Percentiles rank a stretch among this genome's conserved stretches.
Evolutionary conservation across 2,113 vertebrate genomes (phyloP).

Genomic region (Scomber japonicus): DNA sequence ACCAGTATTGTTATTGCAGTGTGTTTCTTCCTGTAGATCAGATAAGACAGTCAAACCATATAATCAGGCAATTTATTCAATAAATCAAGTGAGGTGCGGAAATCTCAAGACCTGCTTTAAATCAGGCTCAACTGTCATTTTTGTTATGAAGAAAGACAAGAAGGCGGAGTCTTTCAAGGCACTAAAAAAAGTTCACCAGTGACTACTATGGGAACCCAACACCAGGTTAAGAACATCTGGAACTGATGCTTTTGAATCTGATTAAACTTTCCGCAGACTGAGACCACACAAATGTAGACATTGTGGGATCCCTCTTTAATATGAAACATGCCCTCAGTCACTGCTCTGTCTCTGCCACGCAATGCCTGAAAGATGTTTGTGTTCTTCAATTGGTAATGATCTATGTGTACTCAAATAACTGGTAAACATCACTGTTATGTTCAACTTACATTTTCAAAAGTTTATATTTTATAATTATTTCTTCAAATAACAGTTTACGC

Average conservation of each 20-base stretch:
- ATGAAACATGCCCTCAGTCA: not conserved
- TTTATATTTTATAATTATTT: too few relatives aligned
- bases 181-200: not conserved
- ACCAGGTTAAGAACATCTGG: slow-evolving; percentile 45
- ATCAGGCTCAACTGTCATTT: not conserved
- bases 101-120: not conserved
- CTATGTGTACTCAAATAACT: too few relatives aligned
- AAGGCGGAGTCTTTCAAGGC: not conserved
- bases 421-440: too few relatives aligned
- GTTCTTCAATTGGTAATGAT: too few relatives aligned
- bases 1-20: not conserved
- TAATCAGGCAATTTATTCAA: not conserved
- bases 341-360: not conserved
- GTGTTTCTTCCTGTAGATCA: not conserved
- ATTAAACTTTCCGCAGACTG: not conserved
- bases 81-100: not conserved
- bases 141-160: not conserved
- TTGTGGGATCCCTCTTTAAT: not conserved
- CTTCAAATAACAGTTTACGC: too few relatives aligned
- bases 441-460: too few relatives aligned
- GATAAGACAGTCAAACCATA: not conserved
- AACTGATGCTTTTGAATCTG: not conserved
- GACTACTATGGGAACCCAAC: slow-evolving; percentile 23
- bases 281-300: slow-evolving; percentile 5
- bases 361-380: not conserved